Evolutionary conservation across 2,113 vertebrate species (phyloP).

Genomic region (Cromileptes altivelis): DNA sequence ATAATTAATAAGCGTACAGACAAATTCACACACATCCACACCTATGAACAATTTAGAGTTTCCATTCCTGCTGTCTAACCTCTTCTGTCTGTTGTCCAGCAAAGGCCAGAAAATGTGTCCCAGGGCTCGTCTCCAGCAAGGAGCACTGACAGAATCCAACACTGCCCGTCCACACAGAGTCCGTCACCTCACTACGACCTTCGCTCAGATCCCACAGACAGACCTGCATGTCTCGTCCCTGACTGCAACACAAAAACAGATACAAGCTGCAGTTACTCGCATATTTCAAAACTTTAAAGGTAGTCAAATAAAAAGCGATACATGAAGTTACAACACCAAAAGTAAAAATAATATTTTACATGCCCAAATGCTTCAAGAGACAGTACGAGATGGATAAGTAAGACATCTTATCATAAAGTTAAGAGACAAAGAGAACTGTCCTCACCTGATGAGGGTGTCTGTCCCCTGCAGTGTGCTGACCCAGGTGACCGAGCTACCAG

Average conservation of each 20-base stretch:
- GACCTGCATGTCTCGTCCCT: slow-evolving; percentile 92
- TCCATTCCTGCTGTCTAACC: slow-evolving; percentile 81
- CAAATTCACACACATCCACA: background rate
- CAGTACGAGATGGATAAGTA: background rate
- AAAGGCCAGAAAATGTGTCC: slow-evolving; percentile 86
- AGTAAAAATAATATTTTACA: background rate
- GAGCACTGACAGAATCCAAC: slow-evolving; percentile 93
- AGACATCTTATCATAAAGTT: background rate
- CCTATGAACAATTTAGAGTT: background rate
- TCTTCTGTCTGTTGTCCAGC: slow-evolving; percentile 88
- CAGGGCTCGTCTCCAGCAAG: slow-evolving; percentile 76
- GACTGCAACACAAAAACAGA: slow-evolving; percentile 80
- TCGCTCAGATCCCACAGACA: slow-evolving; percentile 92
- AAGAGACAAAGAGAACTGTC: background rate
- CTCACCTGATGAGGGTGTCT: slow-evolving; percentile 90
- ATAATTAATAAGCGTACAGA: background rate
- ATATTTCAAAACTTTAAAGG: background rate
- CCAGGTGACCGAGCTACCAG: slow-evolving; percentile 89
- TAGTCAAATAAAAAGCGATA: background rate
- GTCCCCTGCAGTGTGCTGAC: slow-evolving; percentile 81
- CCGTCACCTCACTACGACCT: slow-evolving; percentile 84
- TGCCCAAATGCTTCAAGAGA: background rate
- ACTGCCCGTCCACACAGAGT: slow-evolving; percentile 86
- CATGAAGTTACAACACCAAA: background rate
- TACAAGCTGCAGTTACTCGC: background rate